A percentile compares a stretch with the other conserved stretches of the same genome.
phyloP scores from a whole-genome alignment of 2,888 invertebrate species.

The Drosophila pegasa region DNA sequence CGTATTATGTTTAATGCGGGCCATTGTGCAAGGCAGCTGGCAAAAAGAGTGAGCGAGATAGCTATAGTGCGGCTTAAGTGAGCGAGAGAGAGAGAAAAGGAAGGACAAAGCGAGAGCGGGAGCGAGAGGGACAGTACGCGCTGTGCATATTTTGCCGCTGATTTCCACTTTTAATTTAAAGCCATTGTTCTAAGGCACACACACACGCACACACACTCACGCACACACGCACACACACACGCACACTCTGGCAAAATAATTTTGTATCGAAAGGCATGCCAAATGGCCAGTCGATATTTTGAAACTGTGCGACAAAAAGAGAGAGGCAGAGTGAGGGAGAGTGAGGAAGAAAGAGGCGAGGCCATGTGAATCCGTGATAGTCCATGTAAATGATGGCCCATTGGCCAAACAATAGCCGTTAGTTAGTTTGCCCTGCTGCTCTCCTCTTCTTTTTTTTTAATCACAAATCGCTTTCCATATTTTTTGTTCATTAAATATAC shows the following conservation, averaged over 20 bases:
- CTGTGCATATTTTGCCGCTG: slow-evolving; percentile 59
- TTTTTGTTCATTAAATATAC: slow-evolving; percentile 5
- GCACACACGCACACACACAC: slow-evolving; percentile 8
- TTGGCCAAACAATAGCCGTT: slow-evolving; percentile 69
- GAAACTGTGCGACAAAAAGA: background rate
- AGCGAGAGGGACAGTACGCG: slow-evolving; percentile 4
- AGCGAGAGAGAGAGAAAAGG: background rate
- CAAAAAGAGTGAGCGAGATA: background rate
- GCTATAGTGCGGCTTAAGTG: background rate
- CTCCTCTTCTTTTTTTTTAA: slow-evolving; percentile 1
- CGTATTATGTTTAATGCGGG: slow-evolving; percentile 72
- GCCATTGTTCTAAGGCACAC: slow-evolving; percentile 73
- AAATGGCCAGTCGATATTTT: slow-evolving; percentile 49
- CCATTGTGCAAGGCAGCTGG: slow-evolving; percentile 32
- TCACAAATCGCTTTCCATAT: slow-evolving; percentile 21
- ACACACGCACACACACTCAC: slow-evolving; percentile 26
- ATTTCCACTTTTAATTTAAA: slow-evolving; percentile 76
- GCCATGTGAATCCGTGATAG: slow-evolving; percentile 7
- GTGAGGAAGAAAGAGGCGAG: background rate
- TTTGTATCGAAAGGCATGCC: slow-evolving; percentile 43
- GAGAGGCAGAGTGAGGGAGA: background rate
- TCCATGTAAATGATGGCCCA: slow-evolving; percentile 58
- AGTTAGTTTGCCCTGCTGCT: slow-evolving; percentile 67
- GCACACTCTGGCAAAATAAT: slow-evolving; percentile 25
- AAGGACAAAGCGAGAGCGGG: background rate